Base-by-base conservation (phyloP, 2,113 vertebrate genomes). In the Phylloscopus whistleri region DNA sequence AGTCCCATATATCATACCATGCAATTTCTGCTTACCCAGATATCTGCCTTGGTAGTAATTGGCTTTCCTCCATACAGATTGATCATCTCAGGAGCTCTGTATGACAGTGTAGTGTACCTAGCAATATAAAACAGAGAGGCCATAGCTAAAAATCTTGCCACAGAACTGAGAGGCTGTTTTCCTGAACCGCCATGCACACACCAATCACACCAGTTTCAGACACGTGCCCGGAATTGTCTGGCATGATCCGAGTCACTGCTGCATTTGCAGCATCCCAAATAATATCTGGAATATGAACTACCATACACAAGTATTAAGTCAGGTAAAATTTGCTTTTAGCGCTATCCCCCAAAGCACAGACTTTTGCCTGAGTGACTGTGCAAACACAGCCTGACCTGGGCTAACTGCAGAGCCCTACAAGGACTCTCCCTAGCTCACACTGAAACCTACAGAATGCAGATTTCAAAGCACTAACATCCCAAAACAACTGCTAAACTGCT, bases 21-120 rank as follows among this genome's bases (percentile, higher is more conserved):
- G 7, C 10, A 9, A 8, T 17, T 68, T 81, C 88, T 60, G 18
- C 99, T 98, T 98, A 99, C 99, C 99, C 99, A 99, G 93, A 99
- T 99, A 98, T 99, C 99, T 97, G 99, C 99, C 97, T 99, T 99
- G 81, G 99, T 99, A 96, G 99, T 99, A 98, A 99, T 99, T 90
- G 98, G 93, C 91, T 99, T 99, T 95, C 99, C 99, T 97, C 99
- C 99, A 78, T 99, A 99, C 93, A 99, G 97, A 97, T 99, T 99
- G 91, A 99, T 98, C 99, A 99, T 99, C 98, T 99, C 99, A 6
- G 99, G 99, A 28, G 99, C 98, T 90, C 99, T 98, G 96, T 99
- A 99, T 1, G 99, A 99, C 14, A 99, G 98, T 6, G 99, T 99
- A 2, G 99, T 99, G 97, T 99, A 99, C 96, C 99, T 99, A 93